Evolutionary conservation across 2,113 vertebrate species (phyloP), one percentile per base, ranked within the genome.

Genomic region (Gyps fulvus): DNA sequence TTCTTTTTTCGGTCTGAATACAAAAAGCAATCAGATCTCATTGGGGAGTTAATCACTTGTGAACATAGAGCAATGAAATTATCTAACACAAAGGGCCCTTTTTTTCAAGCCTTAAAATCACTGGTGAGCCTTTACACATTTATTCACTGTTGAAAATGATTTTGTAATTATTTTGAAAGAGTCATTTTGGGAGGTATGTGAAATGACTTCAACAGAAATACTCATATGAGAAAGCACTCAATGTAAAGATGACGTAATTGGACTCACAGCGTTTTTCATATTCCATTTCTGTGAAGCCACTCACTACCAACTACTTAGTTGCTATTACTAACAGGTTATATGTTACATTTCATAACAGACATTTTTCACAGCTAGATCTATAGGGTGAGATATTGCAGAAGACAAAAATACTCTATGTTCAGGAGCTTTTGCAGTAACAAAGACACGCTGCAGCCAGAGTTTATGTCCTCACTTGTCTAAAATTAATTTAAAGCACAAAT

Each of bases 11-110:
- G 0, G 57, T 83, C 71, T 74, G 67, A 94, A 96, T 88, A 93
- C 74, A 94, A 96, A 95, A 94, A 97, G 94, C 91, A 96, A 95
- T 96, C 94, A 96, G 84, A 94, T 96, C 89, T 95, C 95, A 91
- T 96, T 96, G 93, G 91, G 94, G 94, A 97, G 91, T 95, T 97
- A 97, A 97, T 97, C 96, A 96, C 89, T 95, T 94, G 87, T 94
- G 93, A 97, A 95, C 79, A 87, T 7, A 93, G 82, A 95, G 93
- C 94, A 96, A 95, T 86, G 91, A 96, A 97, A 97, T 95, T 97
- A 95, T 94, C 91, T 94, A 90, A 94, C 93, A 95, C 78, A 96
- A 97, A 95, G 45, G 78, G 55, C 62, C 78, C 32, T 74, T 77
- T 97, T 94, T 95, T 83, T 25, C 91, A 93, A 71, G 82, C 36